A percentile compares a stretch with the other conserved stretches of the same genome.
Evolutionary conservation across 2,888 invertebrate species (phyloP).

Genomic region (Parthenolecanium corni): DNA sequence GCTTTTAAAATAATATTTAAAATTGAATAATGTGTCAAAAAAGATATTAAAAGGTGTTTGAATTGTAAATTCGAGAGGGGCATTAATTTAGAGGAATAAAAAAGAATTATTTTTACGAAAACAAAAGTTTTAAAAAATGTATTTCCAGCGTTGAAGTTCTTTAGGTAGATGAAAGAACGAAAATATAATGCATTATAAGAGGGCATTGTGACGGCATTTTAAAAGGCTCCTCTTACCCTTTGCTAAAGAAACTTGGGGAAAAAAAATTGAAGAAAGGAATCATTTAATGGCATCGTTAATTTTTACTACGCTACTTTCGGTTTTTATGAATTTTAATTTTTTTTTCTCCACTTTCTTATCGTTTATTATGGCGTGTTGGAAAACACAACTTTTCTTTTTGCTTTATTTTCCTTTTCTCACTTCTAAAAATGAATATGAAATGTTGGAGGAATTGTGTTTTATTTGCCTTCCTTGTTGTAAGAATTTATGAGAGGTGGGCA

Average conservation of each 20-base stretch:
- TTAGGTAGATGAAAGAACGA: background rate
- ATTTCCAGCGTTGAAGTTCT: slow-evolving; percentile 12
- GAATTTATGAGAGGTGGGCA: no score
- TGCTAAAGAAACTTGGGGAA: slow-evolving; percentile 1
- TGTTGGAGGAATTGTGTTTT: no score
- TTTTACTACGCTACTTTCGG: slow-evolving; percentile 19
- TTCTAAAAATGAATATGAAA: no score
- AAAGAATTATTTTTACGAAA: background rate
- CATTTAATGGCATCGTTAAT: slow-evolving; percentile 22
- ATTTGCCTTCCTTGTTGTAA: no score
- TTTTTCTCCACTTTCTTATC: no score
- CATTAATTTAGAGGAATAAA: slow-evolving; percentile 4
- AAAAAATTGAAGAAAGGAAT: background rate
- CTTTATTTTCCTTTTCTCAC: no score
- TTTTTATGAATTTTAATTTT: background rate
- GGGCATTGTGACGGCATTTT: no score
- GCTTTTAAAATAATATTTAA: no score
- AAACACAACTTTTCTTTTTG: no score
- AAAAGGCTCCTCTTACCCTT: no score
- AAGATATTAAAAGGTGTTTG: background rate
- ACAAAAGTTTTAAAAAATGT: background rate
- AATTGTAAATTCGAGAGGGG: slow-evolving; percentile 14
- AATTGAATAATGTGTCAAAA: no score
- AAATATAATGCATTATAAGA: slow-evolving; percentile 3
- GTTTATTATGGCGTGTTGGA: no score